Percentiles rank a stretch among this genome's conserved stretches.
Evolutionary conservation across 2,797 vertebrate species (phyloP).

Genomic region (Vireo griseus): DNA sequence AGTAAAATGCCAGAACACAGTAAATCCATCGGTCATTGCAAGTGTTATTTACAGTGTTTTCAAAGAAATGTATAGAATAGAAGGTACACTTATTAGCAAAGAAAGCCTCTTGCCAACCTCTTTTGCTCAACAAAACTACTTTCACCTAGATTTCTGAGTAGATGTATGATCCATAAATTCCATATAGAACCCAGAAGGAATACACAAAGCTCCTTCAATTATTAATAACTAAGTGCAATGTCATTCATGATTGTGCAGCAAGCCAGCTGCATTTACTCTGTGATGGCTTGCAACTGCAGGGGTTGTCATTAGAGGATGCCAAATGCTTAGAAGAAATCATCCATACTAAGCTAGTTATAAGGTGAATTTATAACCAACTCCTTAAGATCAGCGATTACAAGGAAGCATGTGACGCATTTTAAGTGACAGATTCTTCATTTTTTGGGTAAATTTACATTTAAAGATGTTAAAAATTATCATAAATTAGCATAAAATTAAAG

Average conservation of each 20-base stretch:
- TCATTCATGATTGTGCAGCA: conserved; percentile 54
- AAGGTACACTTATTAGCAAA: neutral
- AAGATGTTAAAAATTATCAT: conserved; percentile 14
- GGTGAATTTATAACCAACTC: conserved; percentile 62
- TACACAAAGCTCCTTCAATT: conserved; percentile 70
- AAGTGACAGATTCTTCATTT: conserved; percentile 50
- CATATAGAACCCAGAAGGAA: conserved; percentile 63
- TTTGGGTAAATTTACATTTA: conserved; percentile 45
- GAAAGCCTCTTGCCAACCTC: neutral
- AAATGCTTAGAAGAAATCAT: conserved; percentile 58
- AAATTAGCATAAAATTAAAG: conserved; percentile 59
- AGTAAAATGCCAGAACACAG: neutral
- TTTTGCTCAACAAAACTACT: conserved; percentile 29
- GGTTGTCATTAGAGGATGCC: conserved; percentile 52
- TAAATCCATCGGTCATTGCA: neutral
- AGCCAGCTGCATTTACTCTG: conserved; percentile 47
- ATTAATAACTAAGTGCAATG: conserved; percentile 71
- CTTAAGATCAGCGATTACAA: conserved; percentile 54
- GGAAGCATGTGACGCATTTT: conserved; percentile 18
- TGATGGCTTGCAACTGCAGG: conserved; percentile 48
- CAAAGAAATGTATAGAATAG: neutral
- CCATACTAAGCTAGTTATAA: conserved; percentile 50
- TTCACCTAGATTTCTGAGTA: conserved; percentile 12
- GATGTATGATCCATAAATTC: conserved; percentile 73
- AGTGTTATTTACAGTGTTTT: conserved; percentile 7